Conservation (phyloP, 2,113 vertebrate genomes). For the Sula dactylatra region DNA sequence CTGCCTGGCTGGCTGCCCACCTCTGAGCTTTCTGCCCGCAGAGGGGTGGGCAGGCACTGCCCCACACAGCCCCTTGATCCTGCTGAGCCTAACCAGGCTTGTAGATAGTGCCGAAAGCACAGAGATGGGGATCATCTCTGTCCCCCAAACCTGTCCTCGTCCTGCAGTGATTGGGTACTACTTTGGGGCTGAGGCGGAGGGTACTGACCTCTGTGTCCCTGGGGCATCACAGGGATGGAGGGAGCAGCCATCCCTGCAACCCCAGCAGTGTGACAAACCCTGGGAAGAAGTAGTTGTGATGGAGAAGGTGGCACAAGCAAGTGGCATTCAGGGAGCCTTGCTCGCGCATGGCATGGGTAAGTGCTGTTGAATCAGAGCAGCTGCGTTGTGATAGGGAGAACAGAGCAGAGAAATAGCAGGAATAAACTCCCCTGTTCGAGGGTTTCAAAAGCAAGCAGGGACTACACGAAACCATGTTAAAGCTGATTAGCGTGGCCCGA, state of each 20-base stretch:
- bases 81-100: neutral
- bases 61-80: neutral
- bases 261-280: neutral
- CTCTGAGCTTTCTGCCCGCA: neutral
- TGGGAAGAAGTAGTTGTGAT: neutral
- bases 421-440: neutral
- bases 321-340: neutral
- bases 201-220: neutral
- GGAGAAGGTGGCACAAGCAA: neutral
- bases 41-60: neutral
- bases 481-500: neutral
- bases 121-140: neutral
- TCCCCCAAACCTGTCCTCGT: neutral
- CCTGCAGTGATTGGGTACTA: neutral
- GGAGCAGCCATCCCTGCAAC: fast-evolving
- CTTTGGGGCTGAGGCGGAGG: neutral
- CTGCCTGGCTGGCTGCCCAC: neutral
- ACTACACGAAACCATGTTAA: fast-evolving
- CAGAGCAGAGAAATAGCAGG: neutral
- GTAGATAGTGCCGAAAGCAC: neutral
- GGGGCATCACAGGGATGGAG: neutral
- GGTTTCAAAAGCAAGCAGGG: neutral
- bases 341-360: neutral
- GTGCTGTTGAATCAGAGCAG: neutral
- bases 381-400: neutral